Evolutionary conservation across 2,888 invertebrate species (phyloP).

Genomic region (Hypomecis atomaria): DNA sequence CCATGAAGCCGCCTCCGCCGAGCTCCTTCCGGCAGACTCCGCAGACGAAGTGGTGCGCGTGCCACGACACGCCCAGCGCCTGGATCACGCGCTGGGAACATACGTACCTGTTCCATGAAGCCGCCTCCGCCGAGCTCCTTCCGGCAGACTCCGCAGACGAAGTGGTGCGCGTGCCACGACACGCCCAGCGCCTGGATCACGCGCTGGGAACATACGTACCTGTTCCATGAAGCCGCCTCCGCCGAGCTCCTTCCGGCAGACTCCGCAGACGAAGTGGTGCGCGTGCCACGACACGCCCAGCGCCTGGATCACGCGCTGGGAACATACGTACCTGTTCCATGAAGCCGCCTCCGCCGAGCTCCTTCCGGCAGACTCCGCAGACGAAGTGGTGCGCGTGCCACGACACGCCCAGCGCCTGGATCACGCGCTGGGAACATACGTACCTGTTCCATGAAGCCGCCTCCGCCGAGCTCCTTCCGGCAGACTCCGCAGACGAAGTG

Average conservation of each 20-base stretch:
- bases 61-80: conserved; percentile 95
- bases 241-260: conserved; percentile 92
- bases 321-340: conserved; percentile 88
- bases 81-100: conserved; percentile 92
- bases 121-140: conserved; percentile 93
- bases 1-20: conserved; percentile 95
- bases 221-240: conserved; percentile 96
- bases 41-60: conserved; percentile 96
- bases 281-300: conserved; percentile 96
- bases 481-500: conserved; percentile 96
- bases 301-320: conserved; percentile 95
- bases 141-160: conserved; percentile 94
- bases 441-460: conserved; percentile 94
- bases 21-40: conserved; percentile 92
- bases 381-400: conserved; percentile 98
- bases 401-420: conserved; percentile 93
- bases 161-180: conserved; percentile 97
- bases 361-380: conserved; percentile 93
- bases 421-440: conserved; percentile 85
- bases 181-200: conserved; percentile 95
- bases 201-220: conserved; percentile 59
- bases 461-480: conserved; percentile 92
- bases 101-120: conserved; percentile 90
- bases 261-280: conserved; percentile 95
- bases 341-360: conserved; percentile 94